Percentiles rank a stretch among this genome's conserved stretches.
Evolutionary conservation across 2,113 vertebrate species (phyloP).

Genomic region (Channa argus): DNA sequence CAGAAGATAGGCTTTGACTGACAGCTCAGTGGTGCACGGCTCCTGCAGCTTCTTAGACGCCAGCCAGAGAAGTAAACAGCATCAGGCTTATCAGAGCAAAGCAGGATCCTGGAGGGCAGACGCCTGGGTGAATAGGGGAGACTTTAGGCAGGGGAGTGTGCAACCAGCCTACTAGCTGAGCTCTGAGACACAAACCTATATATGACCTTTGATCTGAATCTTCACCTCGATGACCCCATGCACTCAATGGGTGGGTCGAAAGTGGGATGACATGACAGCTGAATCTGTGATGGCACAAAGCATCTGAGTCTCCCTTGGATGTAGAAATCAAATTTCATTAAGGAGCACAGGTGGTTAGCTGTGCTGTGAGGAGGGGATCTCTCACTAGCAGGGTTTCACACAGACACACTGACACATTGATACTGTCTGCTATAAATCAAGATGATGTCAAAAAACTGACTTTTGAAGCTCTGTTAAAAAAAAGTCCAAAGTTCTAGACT

Average conservation of each 20-base stretch:
- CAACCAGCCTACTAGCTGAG: constrained; percentile 48
- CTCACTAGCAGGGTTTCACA: constrained; percentile 22
- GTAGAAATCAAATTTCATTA: constrained; percentile 25
- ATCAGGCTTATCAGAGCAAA: constrained; percentile 77
- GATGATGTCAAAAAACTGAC: constrained; percentile 50
- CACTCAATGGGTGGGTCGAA: constrained; percentile 16
- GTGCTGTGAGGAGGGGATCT: constrained; percentile 23
- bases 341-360: constrained; percentile 6
- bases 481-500: constrained; percentile 45
- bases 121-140: constrained; percentile 59
- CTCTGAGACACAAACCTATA: constrained; percentile 40
- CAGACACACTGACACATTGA: constrained; percentile 41
- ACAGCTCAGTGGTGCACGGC: constrained; percentile 74
- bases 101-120: constrained; percentile 73
- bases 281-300: constrained; percentile 41
- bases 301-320: constrained; percentile 26
- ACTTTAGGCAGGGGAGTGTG: constrained; percentile 53
- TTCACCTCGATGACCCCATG: constrained; percentile 34
- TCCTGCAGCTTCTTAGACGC: constrained; percentile 71
- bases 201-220: constrained; percentile 71
- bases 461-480: constrained; percentile 40
- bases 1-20: constrained; percentile 80
- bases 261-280: constrained; percentile 25
- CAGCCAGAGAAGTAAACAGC: constrained; percentile 78
- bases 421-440: constrained; percentile 53